Conservation (phyloP, 2,888 invertebrate genomes). For the Epinotia demarniana region DNA sequence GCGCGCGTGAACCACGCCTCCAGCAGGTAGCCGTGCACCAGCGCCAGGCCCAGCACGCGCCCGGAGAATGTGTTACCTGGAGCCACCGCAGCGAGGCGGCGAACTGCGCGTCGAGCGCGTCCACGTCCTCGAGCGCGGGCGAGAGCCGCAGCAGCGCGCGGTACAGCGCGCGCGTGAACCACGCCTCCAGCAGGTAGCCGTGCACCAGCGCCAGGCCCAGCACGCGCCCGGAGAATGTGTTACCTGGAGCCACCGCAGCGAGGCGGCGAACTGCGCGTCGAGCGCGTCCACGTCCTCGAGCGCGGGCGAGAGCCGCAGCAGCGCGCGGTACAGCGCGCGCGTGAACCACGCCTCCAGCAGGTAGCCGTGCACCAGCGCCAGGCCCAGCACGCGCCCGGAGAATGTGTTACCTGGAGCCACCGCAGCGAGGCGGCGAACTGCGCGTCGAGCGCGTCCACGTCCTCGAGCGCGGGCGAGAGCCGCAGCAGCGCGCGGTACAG, state of each 20-base stretch:
- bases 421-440: constrained; percentile 98
- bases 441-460: constrained; percentile 94
- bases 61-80: no score
- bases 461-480: constrained; percentile 92
- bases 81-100: constrained; percentile 98
- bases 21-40: constrained; percentile 98
- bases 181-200: constrained; percentile 98
- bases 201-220: constrained; percentile 98
- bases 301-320: constrained; percentile 93
- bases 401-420: constrained; percentile 98
- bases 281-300: constrained; percentile 93
- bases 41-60: constrained; percentile 96
- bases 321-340: constrained; percentile 97
- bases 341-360: constrained; percentile 99
- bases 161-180: constrained; percentile 98
- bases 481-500: constrained; percentile 97
- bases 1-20: constrained; percentile 99
- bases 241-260: constrained; percentile 97
- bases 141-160: constrained; percentile 95
- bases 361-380: constrained; percentile 98
- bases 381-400: constrained; percentile 96
- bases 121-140: constrained; percentile 91
- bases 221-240: no score
- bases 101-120: constrained; percentile 97
- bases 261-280: constrained; percentile 98